Evolutionary conservation across 2,113 vertebrate genomes (phyloP), one percentile per base, ranked within the genome.

Genomic region (Pachyramphus minor): DNA sequence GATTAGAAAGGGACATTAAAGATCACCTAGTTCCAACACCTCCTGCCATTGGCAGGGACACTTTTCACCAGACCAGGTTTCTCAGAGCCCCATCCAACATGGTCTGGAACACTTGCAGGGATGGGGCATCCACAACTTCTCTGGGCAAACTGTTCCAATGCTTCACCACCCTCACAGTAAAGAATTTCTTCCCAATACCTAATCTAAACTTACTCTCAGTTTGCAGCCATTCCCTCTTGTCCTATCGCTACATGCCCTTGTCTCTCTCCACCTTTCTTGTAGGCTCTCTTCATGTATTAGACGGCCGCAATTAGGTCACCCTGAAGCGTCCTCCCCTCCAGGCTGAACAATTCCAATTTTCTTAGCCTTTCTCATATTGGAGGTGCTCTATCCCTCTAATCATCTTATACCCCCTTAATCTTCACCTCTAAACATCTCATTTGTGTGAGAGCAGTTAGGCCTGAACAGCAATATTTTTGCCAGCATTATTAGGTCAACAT

Each of bases 401-500:
- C 0, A 41, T 60, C 47, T 67, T 45, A 60, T 45, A n/a, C 20
- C 13, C 20, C 60, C 33, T 53, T 68, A 60, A 45, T 68, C 24
- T 45, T 12, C 28, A 45, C 21, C 45, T 74, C 39, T 75, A 53
- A 75, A 60, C 2, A 68, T 17, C 20, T n/a, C 28, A 10, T 25
- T 76, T 95, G 28, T 87, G 18, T 84, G 82, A 53, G 52, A 93
- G 47, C 58, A 89, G 39, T 60, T 80, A 62, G 50, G 35, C 24
- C 55, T 87, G 14, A 73, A 69, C 24, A 71, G 14, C 9, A 79
- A 33, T 42, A 93, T 68, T 64, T 93, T 90, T 83, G 17, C 82
- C 91, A 90, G 73, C 78, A 90, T 84, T 69, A 89, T 76, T 74
- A 60, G 50, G 82, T 95, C 78, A 93, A 86, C 18, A 79, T 80